Percentiles rank a stretch among this genome's conserved stretches.
Conservation (phyloP, 2,797 vertebrate genomes). For the Pantherophis vulpinus region DNA sequence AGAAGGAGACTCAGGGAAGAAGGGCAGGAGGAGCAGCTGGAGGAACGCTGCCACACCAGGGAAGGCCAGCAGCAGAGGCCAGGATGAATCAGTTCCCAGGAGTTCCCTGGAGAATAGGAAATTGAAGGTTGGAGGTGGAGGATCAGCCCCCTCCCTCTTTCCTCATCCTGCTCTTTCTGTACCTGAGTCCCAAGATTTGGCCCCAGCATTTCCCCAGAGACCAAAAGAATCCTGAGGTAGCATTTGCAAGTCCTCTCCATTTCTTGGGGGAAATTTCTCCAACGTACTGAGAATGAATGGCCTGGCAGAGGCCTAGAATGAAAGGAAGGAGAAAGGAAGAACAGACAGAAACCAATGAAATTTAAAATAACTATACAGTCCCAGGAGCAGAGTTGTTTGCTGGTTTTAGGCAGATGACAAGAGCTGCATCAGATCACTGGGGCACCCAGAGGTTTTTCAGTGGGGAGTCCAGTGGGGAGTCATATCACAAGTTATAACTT, state of each 20-base stretch:
- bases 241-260: constrained; percentile 70
- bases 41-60: constrained; percentile 79
- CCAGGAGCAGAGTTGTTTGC: background rate
- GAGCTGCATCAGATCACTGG: background rate
- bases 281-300: constrained; percentile 70
- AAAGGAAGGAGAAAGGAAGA: background rate
- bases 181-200: constrained; percentile 76
- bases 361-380: background rate
- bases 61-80: constrained; percentile 89
- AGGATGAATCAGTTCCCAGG: constrained; percentile 79
- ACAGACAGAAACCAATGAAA: no score
- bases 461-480: background rate
- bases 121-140: background rate
- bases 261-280: constrained; percentile 74
- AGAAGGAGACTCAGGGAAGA: constrained; percentile 89
- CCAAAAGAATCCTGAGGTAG: constrained; percentile 59
- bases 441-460: background rate
- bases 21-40: constrained; percentile 84
- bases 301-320: constrained; percentile 62
- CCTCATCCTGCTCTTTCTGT: background rate
- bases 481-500: background rate
- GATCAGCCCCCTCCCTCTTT: background rate
- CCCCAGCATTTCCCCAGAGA: constrained; percentile 74
- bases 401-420: background rate
- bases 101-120: constrained; percentile 58